These are phyloP conservation scores for Pilophorus perplexus DNA, from an alignment of 2,888 invertebrate genomes.

Conservation along the genomic window DNA sequence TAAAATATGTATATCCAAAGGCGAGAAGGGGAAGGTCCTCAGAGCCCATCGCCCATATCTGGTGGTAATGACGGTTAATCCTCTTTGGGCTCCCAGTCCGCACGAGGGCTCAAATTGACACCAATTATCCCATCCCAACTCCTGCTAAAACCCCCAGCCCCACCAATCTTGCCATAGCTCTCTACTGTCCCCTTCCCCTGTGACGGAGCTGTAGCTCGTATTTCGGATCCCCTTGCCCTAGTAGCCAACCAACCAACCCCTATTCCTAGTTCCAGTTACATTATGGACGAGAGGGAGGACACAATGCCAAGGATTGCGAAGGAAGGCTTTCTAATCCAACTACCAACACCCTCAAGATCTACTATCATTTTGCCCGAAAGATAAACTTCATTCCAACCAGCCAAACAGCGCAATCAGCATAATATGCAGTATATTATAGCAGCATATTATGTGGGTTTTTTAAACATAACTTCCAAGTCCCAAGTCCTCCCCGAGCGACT, in stretches of 20 bases:
- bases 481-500: too few species aligned
- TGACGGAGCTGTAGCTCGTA: too few species aligned
- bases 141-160: conserved; percentile 18
- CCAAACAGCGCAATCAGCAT: too few species aligned
- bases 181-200: too few species aligned
- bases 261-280: conserved; percentile 2
- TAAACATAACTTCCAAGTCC: too few species aligned
- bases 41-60: conserved; percentile 32
- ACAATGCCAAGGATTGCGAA: conserved; percentile 13
- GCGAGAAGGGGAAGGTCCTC: not conserved
- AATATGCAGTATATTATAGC: too few species aligned
- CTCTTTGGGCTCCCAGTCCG: conserved; percentile 36
- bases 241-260: conserved; percentile 1
- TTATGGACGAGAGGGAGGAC: conserved; percentile 10
- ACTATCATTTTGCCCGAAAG: too few species aligned
- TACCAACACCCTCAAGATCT: too few species aligned
- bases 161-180: not conserved
- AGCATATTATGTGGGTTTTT: too few species aligned
- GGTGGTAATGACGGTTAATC: conserved; percentile 42
- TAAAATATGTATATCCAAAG: conserved; percentile 17
- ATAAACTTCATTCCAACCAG: too few species aligned
- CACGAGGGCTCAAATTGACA: conserved; percentile 45
- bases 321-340: conserved; percentile 36
- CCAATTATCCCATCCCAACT: conserved; percentile 44
- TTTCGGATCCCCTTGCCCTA: not conserved